Evolutionary conservation across 2,888 invertebrate species (phyloP).

Genomic region (Rotaria macrura): DNA sequence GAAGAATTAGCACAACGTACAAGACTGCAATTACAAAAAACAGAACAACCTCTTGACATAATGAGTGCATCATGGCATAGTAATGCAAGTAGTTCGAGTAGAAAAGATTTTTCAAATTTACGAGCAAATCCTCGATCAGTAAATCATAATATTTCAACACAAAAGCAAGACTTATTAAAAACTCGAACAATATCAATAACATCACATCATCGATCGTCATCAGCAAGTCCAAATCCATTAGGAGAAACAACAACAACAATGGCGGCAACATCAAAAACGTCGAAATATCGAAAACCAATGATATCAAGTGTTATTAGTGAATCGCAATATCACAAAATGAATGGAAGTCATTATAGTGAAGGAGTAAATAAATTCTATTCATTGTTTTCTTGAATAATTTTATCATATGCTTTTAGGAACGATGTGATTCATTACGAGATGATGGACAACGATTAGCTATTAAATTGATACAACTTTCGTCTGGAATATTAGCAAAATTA

Average conservation of each 20-base stretch:
- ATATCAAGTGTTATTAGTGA: neutral
- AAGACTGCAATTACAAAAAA: neutral
- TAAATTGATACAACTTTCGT: slow-evolving; percentile 7
- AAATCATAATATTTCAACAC: neutral
- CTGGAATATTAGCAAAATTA: neutral
- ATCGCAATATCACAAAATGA: neutral
- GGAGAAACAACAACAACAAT: neutral
- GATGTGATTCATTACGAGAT: neutral
- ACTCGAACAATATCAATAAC: neutral
- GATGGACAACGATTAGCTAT: slow-evolving; percentile 17
- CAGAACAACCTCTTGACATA: neutral
- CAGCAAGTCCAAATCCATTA: slow-evolving; percentile 11
- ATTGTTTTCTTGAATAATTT: no score
- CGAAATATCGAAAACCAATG: neutral
- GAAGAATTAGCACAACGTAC: slow-evolving; percentile 17
- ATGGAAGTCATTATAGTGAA: neutral
- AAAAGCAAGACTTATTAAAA: neutral
- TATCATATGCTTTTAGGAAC: neutral
- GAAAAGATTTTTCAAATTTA: neutral
- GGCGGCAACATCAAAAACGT: neutral
- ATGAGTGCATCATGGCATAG: slow-evolving; percentile 13
- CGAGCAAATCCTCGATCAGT: neutral
- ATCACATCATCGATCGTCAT: slow-evolving; percentile 1
- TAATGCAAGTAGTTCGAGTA: neutral
- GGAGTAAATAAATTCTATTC: neutral